Conservation (phyloP, 1,140 invertebrate genomes). For the Anoplolepis gracilipes region DNA sequence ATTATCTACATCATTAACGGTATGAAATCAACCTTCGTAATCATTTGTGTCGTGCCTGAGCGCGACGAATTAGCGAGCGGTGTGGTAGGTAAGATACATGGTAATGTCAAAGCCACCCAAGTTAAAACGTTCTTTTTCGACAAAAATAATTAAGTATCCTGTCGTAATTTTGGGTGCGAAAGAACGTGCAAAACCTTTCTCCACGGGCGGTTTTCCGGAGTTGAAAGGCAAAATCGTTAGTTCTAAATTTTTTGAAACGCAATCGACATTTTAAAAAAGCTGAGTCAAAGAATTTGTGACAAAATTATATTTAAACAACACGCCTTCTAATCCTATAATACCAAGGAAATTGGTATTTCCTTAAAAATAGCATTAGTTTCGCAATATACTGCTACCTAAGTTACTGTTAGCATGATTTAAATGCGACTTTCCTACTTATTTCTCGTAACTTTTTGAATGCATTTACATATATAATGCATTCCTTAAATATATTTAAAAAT, state of each 20-base stretch:
- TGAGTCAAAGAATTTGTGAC: not conserved
- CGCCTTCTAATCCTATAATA: not conserved
- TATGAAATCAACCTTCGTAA: slow-evolving; percentile 28
- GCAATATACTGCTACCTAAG: not conserved
- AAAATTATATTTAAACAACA: slow-evolving; percentile 38
- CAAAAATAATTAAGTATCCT: slow-evolving; percentile 67
- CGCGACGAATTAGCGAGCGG: slow-evolving; percentile 65
- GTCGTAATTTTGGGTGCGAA: slow-evolving; percentile 66
- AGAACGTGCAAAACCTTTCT: slow-evolving; percentile 55
- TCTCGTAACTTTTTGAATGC: not conserved
- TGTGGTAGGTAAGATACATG: slow-evolving; percentile 69
- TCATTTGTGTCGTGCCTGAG: slow-evolving; percentile 24
- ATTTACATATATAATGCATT: not conserved
- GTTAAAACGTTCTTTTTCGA: slow-evolving; percentile 5
- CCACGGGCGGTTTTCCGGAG: slow-evolving; percentile 46
- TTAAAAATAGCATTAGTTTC: slow-evolving; percentile 8
- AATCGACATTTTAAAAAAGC: not conserved
- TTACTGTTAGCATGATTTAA: too few species aligned
- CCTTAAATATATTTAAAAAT: not conserved
- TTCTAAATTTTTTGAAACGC: not conserved
- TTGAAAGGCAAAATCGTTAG: slow-evolving; percentile 58
- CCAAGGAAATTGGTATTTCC: not conserved
- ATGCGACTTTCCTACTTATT: not conserved
- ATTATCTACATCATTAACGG: slow-evolving; percentile 30
- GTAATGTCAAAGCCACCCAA: slow-evolving; percentile 52